Conservation (phyloP, 2,113 vertebrate genomes). For the Nematolebias whitei region DNA sequence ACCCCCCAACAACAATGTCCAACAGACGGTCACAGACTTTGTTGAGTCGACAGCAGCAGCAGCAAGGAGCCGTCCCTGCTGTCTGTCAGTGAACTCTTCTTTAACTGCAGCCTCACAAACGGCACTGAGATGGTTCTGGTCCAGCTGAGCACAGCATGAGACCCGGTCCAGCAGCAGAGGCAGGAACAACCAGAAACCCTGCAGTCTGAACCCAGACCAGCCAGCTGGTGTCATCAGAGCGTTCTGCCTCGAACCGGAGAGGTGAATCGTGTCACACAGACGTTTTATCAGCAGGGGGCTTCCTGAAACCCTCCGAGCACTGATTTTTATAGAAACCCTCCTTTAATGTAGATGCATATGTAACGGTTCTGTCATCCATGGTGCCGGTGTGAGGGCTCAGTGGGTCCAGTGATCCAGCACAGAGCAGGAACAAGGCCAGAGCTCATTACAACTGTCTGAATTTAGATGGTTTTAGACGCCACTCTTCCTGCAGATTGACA, state of each 20-base stretch:
- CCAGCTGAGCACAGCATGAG: slow-evolving; percentile 73
- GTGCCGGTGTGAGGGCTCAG: slow-evolving; percentile 4
- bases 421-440: no score
- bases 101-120: slow-evolving; percentile 57
- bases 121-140: slow-evolving; percentile 63
- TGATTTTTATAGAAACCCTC: no score
- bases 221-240: slow-evolving; percentile 73
- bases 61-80: slow-evolving; percentile 24
- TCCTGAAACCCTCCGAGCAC: slow-evolving; percentile 23
- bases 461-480: slow-evolving; percentile 24
- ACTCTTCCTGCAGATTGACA: slow-evolving; percentile 30
- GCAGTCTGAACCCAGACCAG: slow-evolving; percentile 35
- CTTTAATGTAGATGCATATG: slow-evolving; percentile 26
- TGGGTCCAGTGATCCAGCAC: slow-evolving; percentile 16
- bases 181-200: slow-evolving; percentile 38
- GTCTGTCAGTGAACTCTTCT: slow-evolving; percentile 45
- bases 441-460: slow-evolving; percentile 35
- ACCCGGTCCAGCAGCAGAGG: slow-evolving; percentile 46
- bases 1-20: slow-evolving; percentile 10
- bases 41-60: slow-evolving; percentile 43
- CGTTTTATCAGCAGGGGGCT: slow-evolving; percentile 62
- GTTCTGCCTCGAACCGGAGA: slow-evolving; percentile 52
- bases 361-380: slow-evolving; percentile 35
- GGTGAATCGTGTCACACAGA: slow-evolving; percentile 59
- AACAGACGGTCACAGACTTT: slow-evolving; percentile 32